These are phyloP conservation scores for Myodes glareolus DNA, from an alignment of 2,113 vertebrate species.

Conservation along the genomic window DNA sequence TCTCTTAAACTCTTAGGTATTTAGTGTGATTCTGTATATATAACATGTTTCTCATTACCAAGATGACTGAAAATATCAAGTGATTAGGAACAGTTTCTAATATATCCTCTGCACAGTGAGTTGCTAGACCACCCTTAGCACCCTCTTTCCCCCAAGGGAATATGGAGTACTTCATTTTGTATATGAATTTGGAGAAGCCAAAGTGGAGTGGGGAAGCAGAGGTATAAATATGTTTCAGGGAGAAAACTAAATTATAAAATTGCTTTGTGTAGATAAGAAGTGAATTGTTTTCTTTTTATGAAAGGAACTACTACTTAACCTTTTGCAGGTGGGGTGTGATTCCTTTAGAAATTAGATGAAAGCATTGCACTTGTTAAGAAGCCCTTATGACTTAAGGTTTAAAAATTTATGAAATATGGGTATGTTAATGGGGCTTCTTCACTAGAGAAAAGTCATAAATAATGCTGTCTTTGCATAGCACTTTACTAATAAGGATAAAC, in stretches of 20 bases:
- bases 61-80: slow-evolving; percentile 8
- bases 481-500: slow-evolving; percentile 1
- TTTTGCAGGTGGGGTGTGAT: neutral
- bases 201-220: neutral
- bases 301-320: slow-evolving; percentile 4
- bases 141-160: neutral
- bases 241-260: slow-evolving; percentile 32
- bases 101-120: neutral
- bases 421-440: neutral
- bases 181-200: neutral
- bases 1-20: slow-evolving; percentile 56
- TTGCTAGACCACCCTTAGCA: neutral
- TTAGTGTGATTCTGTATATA: slow-evolving; percentile 48
- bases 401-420: neutral
- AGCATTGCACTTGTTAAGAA: slow-evolving; percentile 24
- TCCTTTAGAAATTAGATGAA: slow-evolving; percentile 22
- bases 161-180: slow-evolving; percentile 4
- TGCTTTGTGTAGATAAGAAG: neutral
- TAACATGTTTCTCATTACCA: slow-evolving; percentile 54
- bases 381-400: slow-evolving; percentile 12
- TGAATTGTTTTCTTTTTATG: slow-evolving; percentile 12
- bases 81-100: neutral
- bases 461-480: neutral
- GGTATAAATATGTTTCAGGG: neutral
- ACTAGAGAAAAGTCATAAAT: neutral